A percentile compares a stretch with the other conserved stretches of the same genome.
phyloP scores from a whole-genome alignment of 2,888 invertebrate genomes.

The Callyntrura sp. region DNA sequence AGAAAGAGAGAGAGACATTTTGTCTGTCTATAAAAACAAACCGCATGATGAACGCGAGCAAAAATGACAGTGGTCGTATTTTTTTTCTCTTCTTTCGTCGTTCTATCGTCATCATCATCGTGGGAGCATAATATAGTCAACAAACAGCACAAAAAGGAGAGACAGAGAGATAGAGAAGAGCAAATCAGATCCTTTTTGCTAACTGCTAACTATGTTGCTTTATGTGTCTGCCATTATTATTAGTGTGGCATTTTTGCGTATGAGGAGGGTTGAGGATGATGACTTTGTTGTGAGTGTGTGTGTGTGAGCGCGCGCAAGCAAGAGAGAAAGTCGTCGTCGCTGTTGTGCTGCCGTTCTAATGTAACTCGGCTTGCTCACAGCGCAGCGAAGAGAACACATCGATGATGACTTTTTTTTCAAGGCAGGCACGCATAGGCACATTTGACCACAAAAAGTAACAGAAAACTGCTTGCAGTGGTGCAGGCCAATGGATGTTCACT shows the following conservation, averaged over 20 bases:
- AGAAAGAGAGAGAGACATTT: background rate
- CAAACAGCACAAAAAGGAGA: background rate
- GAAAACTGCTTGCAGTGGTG: background rate
- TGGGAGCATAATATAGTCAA: conserved; percentile 40
- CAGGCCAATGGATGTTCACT: background rate
- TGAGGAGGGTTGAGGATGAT: background rate
- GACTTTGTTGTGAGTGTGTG: background rate
- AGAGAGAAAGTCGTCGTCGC: conserved; percentile 64
- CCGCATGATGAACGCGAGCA: conserved; percentile 39
- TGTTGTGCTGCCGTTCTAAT: conserved; percentile 9
- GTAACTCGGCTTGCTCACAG: conserved; percentile 11
- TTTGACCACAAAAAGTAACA: conserved; percentile 58
- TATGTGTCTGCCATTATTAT: conserved; percentile 1
- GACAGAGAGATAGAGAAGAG: background rate
- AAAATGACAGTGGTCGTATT: conserved; percentile 34
- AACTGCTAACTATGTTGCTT: background rate
- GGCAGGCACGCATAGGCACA: conserved; percentile 42
- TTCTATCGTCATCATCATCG: conserved; percentile 6
- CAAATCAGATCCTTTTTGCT: conserved; percentile 7
- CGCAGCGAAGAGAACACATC: background rate
- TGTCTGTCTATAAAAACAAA: conserved; percentile 12
- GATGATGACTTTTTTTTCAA: conserved; percentile 54
- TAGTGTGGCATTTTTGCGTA: background rate
- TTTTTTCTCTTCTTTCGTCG: conserved; percentile 18
- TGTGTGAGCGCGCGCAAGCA: conserved; percentile 23